A percentile compares a stretch with the other conserved stretches of the same genome.
phyloP scores from a whole-genome alignment of 2,113 vertebrate genomes.

The Percina caprodes region DNA sequence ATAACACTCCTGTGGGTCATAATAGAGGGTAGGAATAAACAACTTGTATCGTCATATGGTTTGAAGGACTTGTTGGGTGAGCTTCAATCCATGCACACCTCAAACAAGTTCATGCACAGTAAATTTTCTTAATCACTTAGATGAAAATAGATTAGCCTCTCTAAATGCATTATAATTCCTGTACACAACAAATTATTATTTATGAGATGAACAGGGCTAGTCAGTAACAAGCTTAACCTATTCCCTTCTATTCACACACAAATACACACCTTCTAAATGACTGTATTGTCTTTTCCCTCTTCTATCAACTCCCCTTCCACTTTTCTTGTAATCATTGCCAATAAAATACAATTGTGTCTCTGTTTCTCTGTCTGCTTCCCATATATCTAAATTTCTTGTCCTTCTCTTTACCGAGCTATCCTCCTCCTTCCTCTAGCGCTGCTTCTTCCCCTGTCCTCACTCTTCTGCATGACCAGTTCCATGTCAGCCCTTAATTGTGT shows the following conservation, averaged over 20 bases:
- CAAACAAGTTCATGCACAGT: constrained; percentile 44
- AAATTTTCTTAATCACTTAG: constrained; percentile 46
- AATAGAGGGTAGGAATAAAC: too few relatives aligned
- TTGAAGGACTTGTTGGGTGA: too few relatives aligned
- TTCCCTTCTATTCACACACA: constrained; percentile 19
- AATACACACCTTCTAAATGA: constrained; percentile 1
- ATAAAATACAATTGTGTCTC: constrained; percentile 53
- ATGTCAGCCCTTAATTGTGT: constrained; percentile 93
- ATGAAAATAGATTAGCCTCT: constrained; percentile 38
- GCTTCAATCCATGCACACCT: constrained; percentile 6
- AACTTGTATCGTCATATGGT: too few relatives aligned
- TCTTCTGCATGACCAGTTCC: constrained; percentile 83
- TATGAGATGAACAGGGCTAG: constrained; percentile 31
- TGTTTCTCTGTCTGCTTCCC: constrained; percentile 34
- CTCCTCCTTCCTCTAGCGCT: constrained; percentile 34
- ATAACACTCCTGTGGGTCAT: too few relatives aligned
- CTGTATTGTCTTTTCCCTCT: background rate
- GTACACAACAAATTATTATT: constrained; percentile 40
- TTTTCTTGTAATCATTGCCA: constrained; percentile 21
- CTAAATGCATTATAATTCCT: constrained; percentile 50
- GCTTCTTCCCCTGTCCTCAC: constrained; percentile 81
- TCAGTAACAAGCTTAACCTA: constrained; percentile 16
- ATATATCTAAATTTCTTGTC: constrained; percentile 37
- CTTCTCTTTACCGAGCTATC: constrained; percentile 45
- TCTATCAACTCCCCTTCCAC: constrained; percentile 21